Base-by-base conservation (phyloP, 2,113 vertebrate species). In the Neoarius graeffei region DNA sequence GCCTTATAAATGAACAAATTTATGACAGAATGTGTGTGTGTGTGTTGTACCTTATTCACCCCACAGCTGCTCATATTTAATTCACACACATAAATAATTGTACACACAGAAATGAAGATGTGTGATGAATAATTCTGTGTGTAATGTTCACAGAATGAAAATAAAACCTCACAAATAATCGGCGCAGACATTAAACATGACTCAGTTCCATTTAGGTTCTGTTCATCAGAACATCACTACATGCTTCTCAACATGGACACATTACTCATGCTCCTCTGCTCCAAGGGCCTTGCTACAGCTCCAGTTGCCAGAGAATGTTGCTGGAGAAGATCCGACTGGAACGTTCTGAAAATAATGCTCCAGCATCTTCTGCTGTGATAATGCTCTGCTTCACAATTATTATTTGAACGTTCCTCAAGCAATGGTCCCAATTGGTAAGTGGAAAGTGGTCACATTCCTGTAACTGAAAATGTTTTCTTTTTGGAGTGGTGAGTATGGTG, bases 101-200 rank as follows among this genome's bases (percentile, higher is more conserved):
- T 48, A 62, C 69, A 85, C 42, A 74, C 30, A 50, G 50, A 27
- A 71, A 73, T 54, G 35, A 35, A n/a, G 56, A 62, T 59, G 50
- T 76, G 56, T 74, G 19, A 85, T 85, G 71, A 85, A 85, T 85
- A 48, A 85, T 85, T 85, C 54, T 62, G 19, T 79, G 50, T 79
- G 76, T 27, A 27, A n/a, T 17, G 5, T 42, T 73, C 17, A 42
- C 14, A 5, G n/a, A 30, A 30, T 69, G 11, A 74, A 74, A 74
- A 42, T 48, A 74, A 74, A 73, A 48, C 3, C 35, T 19, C 17
- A 20, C 35, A 42, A 48, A 74, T 25, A 52, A 77, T 52, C 48
- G 52, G 20, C 5, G 11, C 19, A 52, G 74, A 50, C n/a, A 0
- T 11, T 77, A 77, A 77, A 77, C 9, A 25, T 20, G 1, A 25